Conservation (phyloP, 2,113 vertebrate genomes). For the Peromyscus leucopus region DNA sequence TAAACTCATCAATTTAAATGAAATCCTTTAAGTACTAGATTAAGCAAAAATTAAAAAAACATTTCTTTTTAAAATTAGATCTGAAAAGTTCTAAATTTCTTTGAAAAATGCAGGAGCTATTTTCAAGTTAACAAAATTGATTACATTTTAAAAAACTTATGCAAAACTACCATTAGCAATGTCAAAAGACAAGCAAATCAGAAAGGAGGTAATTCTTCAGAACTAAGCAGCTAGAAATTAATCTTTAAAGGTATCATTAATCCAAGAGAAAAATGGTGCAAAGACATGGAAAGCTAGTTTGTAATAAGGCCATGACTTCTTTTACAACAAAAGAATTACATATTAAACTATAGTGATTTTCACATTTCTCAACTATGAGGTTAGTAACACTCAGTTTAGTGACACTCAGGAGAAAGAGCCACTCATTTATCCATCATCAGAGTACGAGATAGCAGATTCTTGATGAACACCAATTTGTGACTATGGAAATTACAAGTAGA, state of each 20-base stretch:
- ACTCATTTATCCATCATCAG: background rate
- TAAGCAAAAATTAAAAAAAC: background rate
- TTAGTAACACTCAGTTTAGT: slow-evolving; percentile 38
- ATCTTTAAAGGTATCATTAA: background rate
- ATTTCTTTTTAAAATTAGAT: slow-evolving; percentile 41
- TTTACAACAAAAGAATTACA: slow-evolving; percentile 24
- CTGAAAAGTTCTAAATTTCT: background rate
- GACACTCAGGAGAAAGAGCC: background rate
- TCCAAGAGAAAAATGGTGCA: background rate
- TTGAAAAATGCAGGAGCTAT: slow-evolving; percentile 17
- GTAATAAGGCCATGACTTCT: background rate
- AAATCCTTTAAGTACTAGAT: background rate
- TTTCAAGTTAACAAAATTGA: slow-evolving; percentile 8
- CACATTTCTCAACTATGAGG: background rate
- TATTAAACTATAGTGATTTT: background rate
- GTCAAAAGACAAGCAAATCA: slow-evolving; percentile 28
- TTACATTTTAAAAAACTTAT: background rate
- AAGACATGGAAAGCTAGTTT: background rate
- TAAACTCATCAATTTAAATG: slow-evolving; percentile 32
- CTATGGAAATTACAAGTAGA: background rate
- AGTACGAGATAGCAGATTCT: background rate
- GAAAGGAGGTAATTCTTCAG: background rate
- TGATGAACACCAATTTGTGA: background rate
- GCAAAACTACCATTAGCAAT: background rate
- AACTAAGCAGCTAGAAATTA: slow-evolving; percentile 9